Conservation (phyloP, 2,888 invertebrate species). For the Cheilosia variabilis region DNA sequence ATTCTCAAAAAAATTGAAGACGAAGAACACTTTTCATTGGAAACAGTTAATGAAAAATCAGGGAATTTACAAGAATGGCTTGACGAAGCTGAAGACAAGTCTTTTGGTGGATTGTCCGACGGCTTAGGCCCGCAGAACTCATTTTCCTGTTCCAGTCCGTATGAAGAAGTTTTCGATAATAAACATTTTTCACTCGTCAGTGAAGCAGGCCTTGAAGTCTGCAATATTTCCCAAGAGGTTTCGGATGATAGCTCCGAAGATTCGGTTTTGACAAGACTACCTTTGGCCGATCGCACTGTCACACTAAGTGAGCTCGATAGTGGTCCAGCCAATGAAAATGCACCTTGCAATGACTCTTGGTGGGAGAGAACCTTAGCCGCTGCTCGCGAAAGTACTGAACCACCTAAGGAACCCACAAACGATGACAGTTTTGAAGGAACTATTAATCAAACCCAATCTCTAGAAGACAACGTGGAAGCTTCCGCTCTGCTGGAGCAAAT, state of each 20-base stretch:
- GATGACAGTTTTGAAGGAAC: not conserved
- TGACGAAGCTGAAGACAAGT: too few species aligned
- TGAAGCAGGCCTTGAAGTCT: not conserved
- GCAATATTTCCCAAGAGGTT: not conserved
- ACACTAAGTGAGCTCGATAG: too few species aligned
- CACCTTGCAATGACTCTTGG: conserved; percentile 1
- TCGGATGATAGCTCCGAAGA: too few species aligned
- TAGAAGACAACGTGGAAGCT: conserved; percentile 4
- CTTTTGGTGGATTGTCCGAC: not conserved
- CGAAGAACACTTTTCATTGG: too few species aligned
- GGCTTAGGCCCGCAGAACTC: not conserved
- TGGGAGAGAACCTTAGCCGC: conserved; percentile 35
- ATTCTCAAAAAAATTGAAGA: not conserved
- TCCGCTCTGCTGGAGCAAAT: not conserved
- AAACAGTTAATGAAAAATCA: too few species aligned
- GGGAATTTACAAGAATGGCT: too few species aligned
- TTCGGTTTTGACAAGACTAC: too few species aligned
- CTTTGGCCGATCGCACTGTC: too few species aligned
- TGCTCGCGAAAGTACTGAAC: not conserved
- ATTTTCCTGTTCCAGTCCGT: not conserved
- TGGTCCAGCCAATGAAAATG: not conserved
- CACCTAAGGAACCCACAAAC: too few species aligned
- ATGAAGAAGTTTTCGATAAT: not conserved
- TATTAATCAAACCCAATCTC: not conserved
- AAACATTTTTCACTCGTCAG: not conserved